Evolutionary conservation across 2,888 invertebrate genomes (phyloP), one percentile per base, ranked within the genome.

Genomic region (Artemia sinica): DNA sequence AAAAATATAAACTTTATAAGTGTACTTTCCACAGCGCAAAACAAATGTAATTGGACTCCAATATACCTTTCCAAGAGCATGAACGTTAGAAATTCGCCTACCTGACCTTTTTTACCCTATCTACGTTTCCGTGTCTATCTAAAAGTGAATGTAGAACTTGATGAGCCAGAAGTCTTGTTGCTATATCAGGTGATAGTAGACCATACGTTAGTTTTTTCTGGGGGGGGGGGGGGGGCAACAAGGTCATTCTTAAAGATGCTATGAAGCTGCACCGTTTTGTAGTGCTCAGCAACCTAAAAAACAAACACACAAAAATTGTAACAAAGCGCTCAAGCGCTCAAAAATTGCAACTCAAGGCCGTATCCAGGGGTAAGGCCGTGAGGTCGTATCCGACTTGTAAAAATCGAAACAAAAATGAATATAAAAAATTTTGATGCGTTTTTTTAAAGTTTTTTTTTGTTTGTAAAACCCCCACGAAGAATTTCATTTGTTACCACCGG

Each of bases 131-230:
- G 75, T 91, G 87, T 1, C 97, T 82, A 78, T 98, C 98, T 13
- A 98, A 84, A 69, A 98, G 82, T 5, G 93, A 93, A 77, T 98
- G 97, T 73, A 98, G 85, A 72, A 98, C 95, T 74, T 90, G 86
- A 81, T 97, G 95, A 50, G 96, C 90, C 72, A 94, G 82, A 49
- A 89, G 82, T 50, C 97, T 82, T 75, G 94, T 88, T 72, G 87
- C 86, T 0, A 90, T 84, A 76, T 92, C 91, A 0, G 85, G 84
- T 3, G 88, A 86, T 65, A 89, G 80, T 0, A 92, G 89, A 83
- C 95, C 87, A 52, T 89, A 84, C 69, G 97, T 81, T 67, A 98
- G 79, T n/a, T 0, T 96, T 93, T 73, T 93, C 91, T 41, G n/a
- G n/a, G n/a, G n/a, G n/a, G n/a, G n/a, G n/a, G n/a, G n/a, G n/a